phyloP scores from a whole-genome alignment of 2,888 invertebrate species.

The Orchestes rusci region DNA sequence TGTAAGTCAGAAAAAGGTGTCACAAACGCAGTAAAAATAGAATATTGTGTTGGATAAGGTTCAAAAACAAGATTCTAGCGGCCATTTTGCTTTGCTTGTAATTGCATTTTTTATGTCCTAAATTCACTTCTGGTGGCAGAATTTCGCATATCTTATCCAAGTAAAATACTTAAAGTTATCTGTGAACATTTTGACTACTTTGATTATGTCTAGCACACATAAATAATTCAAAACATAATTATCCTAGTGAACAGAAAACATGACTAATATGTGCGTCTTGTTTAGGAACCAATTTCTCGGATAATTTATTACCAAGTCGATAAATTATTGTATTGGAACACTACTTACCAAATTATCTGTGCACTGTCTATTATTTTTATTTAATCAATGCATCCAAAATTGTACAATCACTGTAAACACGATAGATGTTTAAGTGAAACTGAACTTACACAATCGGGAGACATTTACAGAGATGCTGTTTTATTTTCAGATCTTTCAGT shows the following conservation, averaged over 20 bases:
- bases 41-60: conserved; percentile 41
- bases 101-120: conserved; percentile 23
- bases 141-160: too few relatives aligned
- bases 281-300: too few relatives aligned
- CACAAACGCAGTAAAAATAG: conserved; percentile 40
- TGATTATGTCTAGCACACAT: too few relatives aligned
- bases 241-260: too few relatives aligned
- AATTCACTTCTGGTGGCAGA: conserved; percentile 6
- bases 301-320: too few relatives aligned
- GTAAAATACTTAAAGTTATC: too few relatives aligned
- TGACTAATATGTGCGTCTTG: too few relatives aligned
- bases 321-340: too few relatives aligned
- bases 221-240: too few relatives aligned
- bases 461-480: conserved; percentile 44
- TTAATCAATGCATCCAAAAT: too few relatives aligned
- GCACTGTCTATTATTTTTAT: too few relatives aligned
- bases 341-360: conserved; percentile 21
- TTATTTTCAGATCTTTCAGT: conserved; percentile 45
- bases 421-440: conserved; percentile 37
- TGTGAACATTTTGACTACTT: too few relatives aligned
- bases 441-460: conserved; percentile 42
- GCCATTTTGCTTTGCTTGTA: conserved; percentile 34
- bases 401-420: conserved; percentile 30
- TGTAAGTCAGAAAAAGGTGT: conserved; percentile 22
- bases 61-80: conserved; percentile 43